Conservation (phyloP, 2,113 vertebrate genomes). For the Sciurus niger region DNA sequence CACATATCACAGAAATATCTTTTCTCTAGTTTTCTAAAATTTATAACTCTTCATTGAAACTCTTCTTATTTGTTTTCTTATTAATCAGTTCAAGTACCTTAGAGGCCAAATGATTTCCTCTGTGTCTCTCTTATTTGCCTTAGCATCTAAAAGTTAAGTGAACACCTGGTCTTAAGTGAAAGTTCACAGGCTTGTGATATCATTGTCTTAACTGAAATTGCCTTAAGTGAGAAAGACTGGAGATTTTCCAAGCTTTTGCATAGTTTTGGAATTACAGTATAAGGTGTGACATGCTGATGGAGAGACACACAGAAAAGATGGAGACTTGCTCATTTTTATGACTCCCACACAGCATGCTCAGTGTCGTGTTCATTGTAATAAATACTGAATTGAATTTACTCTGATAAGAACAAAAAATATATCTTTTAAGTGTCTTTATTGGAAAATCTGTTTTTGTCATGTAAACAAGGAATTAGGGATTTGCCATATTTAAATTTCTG, state of each 20-base stretch:
- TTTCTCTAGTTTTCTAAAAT: not conserved
- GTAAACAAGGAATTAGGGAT: slow-evolving; percentile 60
- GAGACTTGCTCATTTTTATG: not conserved
- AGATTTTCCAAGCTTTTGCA: not conserved
- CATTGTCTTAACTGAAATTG: not conserved
- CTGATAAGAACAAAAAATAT: slow-evolving; percentile 76
- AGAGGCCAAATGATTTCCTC: not conserved
- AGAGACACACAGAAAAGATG: not conserved
- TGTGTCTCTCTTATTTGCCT: not conserved
- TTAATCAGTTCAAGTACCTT: not conserved
- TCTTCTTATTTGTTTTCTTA: not conserved
- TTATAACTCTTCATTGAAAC: not conserved
- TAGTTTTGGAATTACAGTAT: not conserved
- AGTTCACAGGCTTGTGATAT: not conserved
- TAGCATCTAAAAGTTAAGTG: not conserved
- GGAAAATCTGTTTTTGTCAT: slow-evolving; percentile 74
- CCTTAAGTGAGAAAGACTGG: not conserved
- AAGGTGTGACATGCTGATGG: not conserved
- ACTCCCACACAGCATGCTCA: not conserved
- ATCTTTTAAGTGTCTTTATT: slow-evolving; percentile 56
- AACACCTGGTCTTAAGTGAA: not conserved
- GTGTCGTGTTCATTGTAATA: not conserved
- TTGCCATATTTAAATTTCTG: slow-evolving; percentile 67
- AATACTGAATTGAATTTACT: not conserved
- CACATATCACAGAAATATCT: not conserved